Base-by-base conservation (phyloP, 2,888 invertebrate genomes). In the Ptychoptera albimana region DNA sequence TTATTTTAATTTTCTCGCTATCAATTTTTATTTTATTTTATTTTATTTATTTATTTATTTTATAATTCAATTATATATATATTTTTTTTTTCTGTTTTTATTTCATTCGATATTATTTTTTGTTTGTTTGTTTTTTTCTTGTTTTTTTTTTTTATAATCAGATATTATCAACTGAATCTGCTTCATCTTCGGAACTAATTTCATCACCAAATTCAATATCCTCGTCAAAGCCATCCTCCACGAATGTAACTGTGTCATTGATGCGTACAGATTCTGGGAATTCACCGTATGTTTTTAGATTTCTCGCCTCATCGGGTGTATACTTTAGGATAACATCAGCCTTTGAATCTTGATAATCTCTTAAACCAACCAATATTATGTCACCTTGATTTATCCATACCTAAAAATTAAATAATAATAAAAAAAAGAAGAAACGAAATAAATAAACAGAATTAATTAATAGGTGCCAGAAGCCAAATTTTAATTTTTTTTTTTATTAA, bases 301-400 rank as follows among this genome's bases (percentile, higher is more conserved):
- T 96, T 64, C 98, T 79, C 40, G 97, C 97, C 71, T 99, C 98
- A 64, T 98, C 98, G 29, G 97, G 88, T 51, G 96, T 96, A 65
- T 98, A 98, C 70, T 98, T 98, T 54, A 96, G 74, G 59, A 98
- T 98, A 51, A 98, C 97, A 69, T 98, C 98, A 47, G 97, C 97
- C 69, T 97, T 93, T 9, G 91, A 86, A 62, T 92, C 89, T 71
- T 92, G 97, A 68, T 94, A 97, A 69, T 96, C 96, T 64, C 98
- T 77, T 58, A 98, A 73, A 51, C 98, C 97, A 58, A 99, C 88
- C 56, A 98, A 72, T 66, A 98, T 96, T 50, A 98, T 97, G 60
- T 98, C 98, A 47, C 96, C 93, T 70, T 92, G 89, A 70, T 96
- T 97, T 58, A 97, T 96, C 97, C 92, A 97, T 11, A 91, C 85